Base-by-base conservation (phyloP, 2,113 vertebrate genomes). In the Ceratotherium simum region DNA sequence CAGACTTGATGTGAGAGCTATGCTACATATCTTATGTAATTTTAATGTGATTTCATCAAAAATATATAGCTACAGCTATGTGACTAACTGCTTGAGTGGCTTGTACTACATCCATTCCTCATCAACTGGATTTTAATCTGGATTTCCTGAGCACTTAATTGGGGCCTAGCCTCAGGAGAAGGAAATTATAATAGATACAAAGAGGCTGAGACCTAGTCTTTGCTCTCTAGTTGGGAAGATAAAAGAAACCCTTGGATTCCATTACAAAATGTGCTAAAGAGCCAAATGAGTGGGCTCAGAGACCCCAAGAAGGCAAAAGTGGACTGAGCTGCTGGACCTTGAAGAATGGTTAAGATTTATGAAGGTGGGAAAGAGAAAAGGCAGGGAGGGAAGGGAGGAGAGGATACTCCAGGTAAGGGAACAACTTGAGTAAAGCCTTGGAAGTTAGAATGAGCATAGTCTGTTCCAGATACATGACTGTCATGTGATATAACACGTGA, bases 21-120 rank as follows among this genome's bases (percentile, higher is more conserved):
- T 54, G 7, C 20, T 95, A 36, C 23, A 62, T 25, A 17, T 67
- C 31, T 80, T 83, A 64, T 29, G 21, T 58, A 70, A 72, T 81
- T 80, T 95, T 65, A 86, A 72, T 72, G 23, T 81, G 69, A 91
- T 78, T 95, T 54, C 31, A 67, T 70, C 75, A 67, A 92, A 87
- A 69, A 67, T 60, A 27, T 39, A 69, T n/a, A 70, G 5, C 54
- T 72, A 81, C 14, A 90, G 18, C 46, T 70, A 67, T 31, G 6
- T 90, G 36, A 36, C 31, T 51, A 93, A 10, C 12, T 94, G 39
- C 18, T 82, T 90, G 36, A 75, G 33, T 92, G 46, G 25, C 20
- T 78, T 70, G 20, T 83, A 46, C 46, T 72, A 33, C 0, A 58
- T 65, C 60, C n/a, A 73, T 29, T 91, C 46, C 54, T 92, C 23